Conservation (phyloP, 53 echinoderm and acorn worm genomes). For the Mesocentrotus franciscanus region DNA sequence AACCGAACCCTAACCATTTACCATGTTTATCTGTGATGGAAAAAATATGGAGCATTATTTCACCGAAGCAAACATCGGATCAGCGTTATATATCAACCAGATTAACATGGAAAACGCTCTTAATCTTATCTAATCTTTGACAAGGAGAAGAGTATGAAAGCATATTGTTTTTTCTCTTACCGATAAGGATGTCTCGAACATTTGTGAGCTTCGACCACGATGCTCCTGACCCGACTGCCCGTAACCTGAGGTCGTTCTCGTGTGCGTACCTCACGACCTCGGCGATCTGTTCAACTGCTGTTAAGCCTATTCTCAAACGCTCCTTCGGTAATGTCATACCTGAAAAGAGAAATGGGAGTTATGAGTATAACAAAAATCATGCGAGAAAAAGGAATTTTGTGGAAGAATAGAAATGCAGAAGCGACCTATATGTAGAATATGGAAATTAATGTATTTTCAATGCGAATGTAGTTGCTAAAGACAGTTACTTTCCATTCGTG, state of each 20-base stretch:
- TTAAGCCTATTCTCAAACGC: constrained; percentile 76
- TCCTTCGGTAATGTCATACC: constrained; percentile 85
- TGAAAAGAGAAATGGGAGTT: constrained; percentile 17
- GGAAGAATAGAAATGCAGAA: neutral
- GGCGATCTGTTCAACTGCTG: constrained; percentile 84
- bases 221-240: constrained; percentile 94
- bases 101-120: too few relatives aligned
- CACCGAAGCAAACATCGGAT: too few relatives aligned
- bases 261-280: constrained; percentile 86
- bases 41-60: too few relatives aligned
- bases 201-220: constrained; percentile 96
- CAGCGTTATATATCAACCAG: too few relatives aligned
- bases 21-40: too few relatives aligned
- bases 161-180: constrained; percentile 68
- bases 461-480: too few relatives aligned
- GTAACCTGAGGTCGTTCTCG: constrained; percentile 81
- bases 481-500: neutral
- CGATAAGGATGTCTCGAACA: constrained; percentile 90
- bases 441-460: neutral
- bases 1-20: too few relatives aligned
- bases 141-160: too few relatives aligned
- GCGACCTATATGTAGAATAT: neutral
- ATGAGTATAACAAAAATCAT: neutral
- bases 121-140: too few relatives aligned
- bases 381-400: neutral